phyloP scores from a whole-genome alignment of 1,140 invertebrate genomes.

The Lordiphosa mommai region DNA sequence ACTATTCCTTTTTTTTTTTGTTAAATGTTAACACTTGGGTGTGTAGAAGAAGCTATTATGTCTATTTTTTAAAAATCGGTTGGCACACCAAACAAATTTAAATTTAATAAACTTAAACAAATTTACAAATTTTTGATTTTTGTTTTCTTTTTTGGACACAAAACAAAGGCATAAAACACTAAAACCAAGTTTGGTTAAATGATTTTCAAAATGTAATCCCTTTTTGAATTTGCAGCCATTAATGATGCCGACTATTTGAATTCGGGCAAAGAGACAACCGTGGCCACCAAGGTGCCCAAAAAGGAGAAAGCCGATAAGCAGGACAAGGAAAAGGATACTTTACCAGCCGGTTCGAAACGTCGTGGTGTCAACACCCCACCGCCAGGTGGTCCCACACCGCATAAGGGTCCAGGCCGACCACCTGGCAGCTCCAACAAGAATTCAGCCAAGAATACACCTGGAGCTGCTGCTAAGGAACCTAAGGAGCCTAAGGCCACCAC shows the following conservation, averaged over 20 bases:
- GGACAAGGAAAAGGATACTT: conserved; percentile 40
- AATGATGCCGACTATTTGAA: conserved; percentile 64
- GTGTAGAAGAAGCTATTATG: no score
- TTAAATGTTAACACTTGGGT: neutral
- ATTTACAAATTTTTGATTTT: conserved; percentile 49
- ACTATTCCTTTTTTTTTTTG: neutral
- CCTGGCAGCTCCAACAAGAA: conserved; percentile 29
- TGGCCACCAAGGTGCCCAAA: conserved; percentile 46
- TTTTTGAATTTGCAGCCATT: conserved; percentile 50
- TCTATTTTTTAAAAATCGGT: neutral
- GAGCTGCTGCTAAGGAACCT: neutral
- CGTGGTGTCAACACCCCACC: conserved; percentile 38
- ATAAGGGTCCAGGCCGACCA: conserved; percentile 27
- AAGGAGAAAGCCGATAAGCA: conserved; percentile 62
- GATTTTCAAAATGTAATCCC: neutral
- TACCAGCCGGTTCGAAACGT: conserved; percentile 44
- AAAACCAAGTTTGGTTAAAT: neutral
- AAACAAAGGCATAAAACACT: conserved; percentile 23
- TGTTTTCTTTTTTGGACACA: conserved; percentile 43
- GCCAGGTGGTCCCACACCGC: neutral
- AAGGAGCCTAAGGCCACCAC: conserved; percentile 16
- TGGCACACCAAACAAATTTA: conserved; percentile 32
- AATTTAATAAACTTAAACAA: conserved; percentile 28
- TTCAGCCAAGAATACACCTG: neutral
- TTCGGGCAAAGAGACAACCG: conserved; percentile 15